Base-by-base conservation (phyloP, 2,888 invertebrate genomes). In the Pinctada fucata region DNA sequence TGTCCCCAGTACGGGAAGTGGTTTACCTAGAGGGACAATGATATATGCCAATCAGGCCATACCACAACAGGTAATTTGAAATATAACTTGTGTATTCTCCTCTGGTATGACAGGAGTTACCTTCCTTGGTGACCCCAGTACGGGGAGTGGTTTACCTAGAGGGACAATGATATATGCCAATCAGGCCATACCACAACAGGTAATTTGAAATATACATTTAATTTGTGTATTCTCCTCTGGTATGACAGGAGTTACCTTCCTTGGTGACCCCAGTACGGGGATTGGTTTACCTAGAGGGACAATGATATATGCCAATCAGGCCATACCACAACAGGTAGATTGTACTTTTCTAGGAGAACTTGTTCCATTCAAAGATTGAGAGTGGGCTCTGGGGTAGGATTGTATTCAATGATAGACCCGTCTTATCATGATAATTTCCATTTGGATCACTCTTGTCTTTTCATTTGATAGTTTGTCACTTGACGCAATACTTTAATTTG, bases 51-150 rank as follows among this genome's bases (percentile, higher is more conserved):
- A 84, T 45, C 84, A 91, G 65, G 77, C 87, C 31, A 91, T 89
- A 78, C 93, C 93, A n/a, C 92, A 92, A 2, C 90, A 91, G 2
- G 80, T 91, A 50, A 86, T 31, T 31, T 31, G 31, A 31, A 31
- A 31, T 31, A 31, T 31, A 31, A 31, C 91, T 31, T 89, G 91
- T 79, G 87, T 92, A 4, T 92, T 93, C 84, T 91, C 92, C n/a
- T 87, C 90, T 68, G 87, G 86, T 31, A 81, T 91, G 77, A 91
- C 91, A 10, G 88, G 88, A 8, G 83, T 92, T 5, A 91, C 91
- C 8, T 92, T 92, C 84, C 90, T 92, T 48, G 92, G 92, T 6
- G 92, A 92, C 78, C 92, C 92, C 3, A 90, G 90, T 79, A 90
- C 90, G 10, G 88, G 90, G 3, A 90, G 88, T 70, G 92, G 91